phyloP scores from a whole-genome alignment of 2,797 vertebrate species.

The Kryptopterus vitreolus region DNA sequence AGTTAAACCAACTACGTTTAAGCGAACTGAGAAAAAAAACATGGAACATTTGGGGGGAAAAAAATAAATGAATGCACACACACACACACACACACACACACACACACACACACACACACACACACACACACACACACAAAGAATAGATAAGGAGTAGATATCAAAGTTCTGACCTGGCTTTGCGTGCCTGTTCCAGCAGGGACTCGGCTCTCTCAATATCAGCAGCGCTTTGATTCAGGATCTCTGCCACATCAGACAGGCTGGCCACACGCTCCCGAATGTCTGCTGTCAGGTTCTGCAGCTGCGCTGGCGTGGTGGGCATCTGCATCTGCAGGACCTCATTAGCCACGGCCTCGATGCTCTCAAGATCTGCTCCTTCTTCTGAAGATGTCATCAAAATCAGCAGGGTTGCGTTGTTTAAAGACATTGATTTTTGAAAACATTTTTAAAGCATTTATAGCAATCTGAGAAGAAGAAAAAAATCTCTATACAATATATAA shows the following conservation, averaged over 20 bases:
- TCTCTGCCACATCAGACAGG: conserved; percentile 87
- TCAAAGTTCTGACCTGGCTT: conserved; percentile 76
- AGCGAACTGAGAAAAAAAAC: not conserved
- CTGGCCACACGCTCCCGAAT: conserved; percentile 88
- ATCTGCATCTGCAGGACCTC: conserved; percentile 95
- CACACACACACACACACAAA: no score
- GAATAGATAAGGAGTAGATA: no score
- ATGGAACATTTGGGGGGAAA: no score
- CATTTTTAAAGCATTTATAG: conserved; percentile 12
- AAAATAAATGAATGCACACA: no score
- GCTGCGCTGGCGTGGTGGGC: conserved; percentile 89
- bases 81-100: no score
- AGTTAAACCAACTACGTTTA: not conserved
- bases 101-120: no score
- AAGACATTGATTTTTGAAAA: not conserved
- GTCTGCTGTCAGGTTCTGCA: conserved; percentile 88
- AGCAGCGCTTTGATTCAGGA: conserved; percentile 86
- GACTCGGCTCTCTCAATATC: conserved; percentile 87
- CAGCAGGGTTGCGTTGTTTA: not conserved
- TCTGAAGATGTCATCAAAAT: conserved; percentile 69
- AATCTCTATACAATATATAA: not conserved
- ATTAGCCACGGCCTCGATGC: conserved; percentile 91
- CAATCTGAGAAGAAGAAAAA: not conserved
- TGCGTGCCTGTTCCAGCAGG: conserved; percentile 85
- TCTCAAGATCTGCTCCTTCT: conserved; percentile 91